Percentiles rank a stretch among this genome's conserved stretches.
These are phyloP conservation scores for Junco hyemalis DNA, from an alignment of 2,113 vertebrate genomes.

Conservation along the genomic window DNA sequence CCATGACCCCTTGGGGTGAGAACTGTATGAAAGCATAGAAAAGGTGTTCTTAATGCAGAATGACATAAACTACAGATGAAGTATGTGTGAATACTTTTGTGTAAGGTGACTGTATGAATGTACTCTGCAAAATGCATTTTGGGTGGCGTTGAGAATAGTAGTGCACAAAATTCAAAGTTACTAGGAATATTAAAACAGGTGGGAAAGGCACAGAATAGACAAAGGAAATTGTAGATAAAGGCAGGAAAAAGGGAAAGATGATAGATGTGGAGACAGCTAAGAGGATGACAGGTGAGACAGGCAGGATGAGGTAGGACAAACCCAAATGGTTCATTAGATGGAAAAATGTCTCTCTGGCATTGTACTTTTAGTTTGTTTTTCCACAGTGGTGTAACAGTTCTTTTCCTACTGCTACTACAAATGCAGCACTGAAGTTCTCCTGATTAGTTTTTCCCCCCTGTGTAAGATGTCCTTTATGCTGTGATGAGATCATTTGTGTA, in stretches of 20 bases:
- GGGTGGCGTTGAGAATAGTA: neutral
- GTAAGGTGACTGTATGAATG: neutral
- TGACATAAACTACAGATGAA: neutral
- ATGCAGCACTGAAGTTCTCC: neutral
- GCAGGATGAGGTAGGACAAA: neutral
- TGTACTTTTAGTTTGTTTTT: neutral
- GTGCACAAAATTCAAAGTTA: neutral
- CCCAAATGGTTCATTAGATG: neutral
- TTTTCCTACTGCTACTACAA: neutral
- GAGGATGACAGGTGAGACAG: neutral
- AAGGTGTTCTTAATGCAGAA: neutral
- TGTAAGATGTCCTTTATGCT: neutral
- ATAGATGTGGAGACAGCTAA: neutral
- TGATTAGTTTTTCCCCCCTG: neutral
- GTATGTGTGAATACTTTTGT: neutral
- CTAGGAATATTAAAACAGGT: neutral
- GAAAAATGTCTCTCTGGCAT: neutral
- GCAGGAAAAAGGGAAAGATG: neutral
- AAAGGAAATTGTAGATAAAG: neutral
- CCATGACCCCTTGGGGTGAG: neutral
- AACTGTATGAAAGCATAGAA: neutral
- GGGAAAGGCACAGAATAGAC: neutral
- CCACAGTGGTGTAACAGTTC: neutral
- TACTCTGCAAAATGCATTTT: neutral
- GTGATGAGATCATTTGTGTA: conserved; percentile 43